phyloP scores from a whole-genome alignment of 1,140 invertebrate genomes.

The Eufriesea mexicana region DNA sequence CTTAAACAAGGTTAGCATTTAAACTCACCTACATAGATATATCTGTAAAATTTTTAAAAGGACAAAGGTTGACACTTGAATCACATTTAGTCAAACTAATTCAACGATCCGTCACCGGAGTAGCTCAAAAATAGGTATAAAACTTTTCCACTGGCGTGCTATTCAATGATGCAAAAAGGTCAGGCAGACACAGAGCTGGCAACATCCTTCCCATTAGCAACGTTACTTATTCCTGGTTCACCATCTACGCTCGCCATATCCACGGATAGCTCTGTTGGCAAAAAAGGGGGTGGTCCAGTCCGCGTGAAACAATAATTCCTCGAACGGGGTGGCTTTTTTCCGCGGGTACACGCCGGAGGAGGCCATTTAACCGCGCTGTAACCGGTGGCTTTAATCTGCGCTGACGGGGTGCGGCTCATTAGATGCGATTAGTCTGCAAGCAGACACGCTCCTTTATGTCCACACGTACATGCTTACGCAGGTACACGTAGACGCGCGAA shows the following conservation, averaged over 20 bases:
- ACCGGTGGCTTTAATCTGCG: constrained; percentile 70
- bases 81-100: no score
- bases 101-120: no score
- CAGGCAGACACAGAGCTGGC: no score
- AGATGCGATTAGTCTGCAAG: constrained; percentile 72
- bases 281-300: neutral
- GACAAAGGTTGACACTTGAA: no score
- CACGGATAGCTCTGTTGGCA: neutral
- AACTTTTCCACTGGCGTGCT: no score
- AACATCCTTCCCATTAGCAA: no score
- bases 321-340: neutral
- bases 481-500: constrained; percentile 39
- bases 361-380: constrained; percentile 57
- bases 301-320: constrained; percentile 22
- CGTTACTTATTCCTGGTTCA: neutral
- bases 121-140: no score
- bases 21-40: no score
- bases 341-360: neutral
- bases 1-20: no score
- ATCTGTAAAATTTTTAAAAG: no score
- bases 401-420: constrained; percentile 71
- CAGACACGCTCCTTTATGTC: constrained; percentile 61
- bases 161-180: no score
- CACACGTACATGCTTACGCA: constrained; percentile 38
- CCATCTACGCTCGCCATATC: neutral